phyloP scores from a whole-genome alignment of 2,888 invertebrate genomes.

The Seira ritae region DNA sequence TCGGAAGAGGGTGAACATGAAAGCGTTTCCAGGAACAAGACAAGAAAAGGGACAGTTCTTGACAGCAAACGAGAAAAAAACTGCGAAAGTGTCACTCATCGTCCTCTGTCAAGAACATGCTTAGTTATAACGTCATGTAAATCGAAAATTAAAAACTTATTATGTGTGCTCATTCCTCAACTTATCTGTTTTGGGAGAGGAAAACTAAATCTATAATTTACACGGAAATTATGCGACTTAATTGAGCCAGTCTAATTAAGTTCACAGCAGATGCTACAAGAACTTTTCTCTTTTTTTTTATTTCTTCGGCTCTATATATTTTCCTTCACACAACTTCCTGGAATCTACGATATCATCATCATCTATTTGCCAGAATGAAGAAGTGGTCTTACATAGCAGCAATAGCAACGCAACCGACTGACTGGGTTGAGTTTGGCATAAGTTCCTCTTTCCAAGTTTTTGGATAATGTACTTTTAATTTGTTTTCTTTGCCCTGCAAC shows the following conservation, averaged over 20 bases:
- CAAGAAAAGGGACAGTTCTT: slow-evolving; percentile 6
- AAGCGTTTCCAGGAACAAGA: neutral
- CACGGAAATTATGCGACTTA: neutral
- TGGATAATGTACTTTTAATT: slow-evolving; percentile 50
- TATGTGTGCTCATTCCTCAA: neutral
- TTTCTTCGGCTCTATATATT: neutral
- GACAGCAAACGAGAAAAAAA: neutral
- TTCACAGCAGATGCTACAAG: neutral
- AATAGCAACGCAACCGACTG: too few relatives aligned
- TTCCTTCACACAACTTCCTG: neutral
- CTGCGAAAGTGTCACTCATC: neutral
- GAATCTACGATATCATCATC: neutral
- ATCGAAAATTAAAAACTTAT: too few relatives aligned
- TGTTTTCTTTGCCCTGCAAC: slow-evolving; percentile 29
- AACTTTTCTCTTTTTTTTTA: neutral
- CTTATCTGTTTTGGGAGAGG: neutral
- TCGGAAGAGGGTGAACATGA: neutral
- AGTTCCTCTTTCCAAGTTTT: slow-evolving; percentile 12
- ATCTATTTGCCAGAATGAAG: slow-evolving; percentile 5
- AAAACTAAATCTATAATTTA: neutral
- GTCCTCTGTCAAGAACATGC: slow-evolving; percentile 13
- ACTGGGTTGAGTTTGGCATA: neutral
- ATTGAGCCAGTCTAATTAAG: neutral
- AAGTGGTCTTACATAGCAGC: neutral
- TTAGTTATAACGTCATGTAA: neutral